Evolutionary conservation across 2,113 vertebrate genomes (phyloP), one percentile per base, ranked within the genome.

Genomic region (Corapipo altera): DNA sequence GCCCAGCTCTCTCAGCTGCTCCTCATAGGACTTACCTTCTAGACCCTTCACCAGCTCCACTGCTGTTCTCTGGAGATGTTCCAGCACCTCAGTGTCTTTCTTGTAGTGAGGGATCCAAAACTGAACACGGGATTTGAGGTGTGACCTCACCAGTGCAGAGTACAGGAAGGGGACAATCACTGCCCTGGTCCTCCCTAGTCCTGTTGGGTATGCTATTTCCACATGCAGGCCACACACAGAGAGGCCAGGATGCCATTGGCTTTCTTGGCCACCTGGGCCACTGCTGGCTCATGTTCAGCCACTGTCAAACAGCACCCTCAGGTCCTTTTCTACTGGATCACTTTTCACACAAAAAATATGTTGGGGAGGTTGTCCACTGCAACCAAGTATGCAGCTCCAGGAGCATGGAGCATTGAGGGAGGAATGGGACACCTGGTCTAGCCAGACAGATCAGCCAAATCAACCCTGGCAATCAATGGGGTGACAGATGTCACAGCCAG

Each of bases 251-350:
- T 26, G 20, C 17, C 23, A 12, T 2, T 61, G n/a, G 5, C 39
- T 11, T 61, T n/a, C 46, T 44, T 46, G n/a, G 19, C 46, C 14
- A 62, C 21, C 39, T 23, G 59, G 51, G 22, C 35, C 59, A 58
- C 3, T 30, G 0, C 30, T 48, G 55, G 30, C 48, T 62, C 24
- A 15, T 19, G 26, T 12, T 27, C 9, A 48, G 20, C 24, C 1
- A 2, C 28, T 61, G 28, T 21, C 0, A 0, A 74, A 30, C 21
- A 69, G 24, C 39, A 69, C 3, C 10, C 55, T 8, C 21, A 19
- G 41, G 21, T 22, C 8, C 41, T 46, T 62, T 35, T 70, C 21
- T 0, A 1, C 26, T 48, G n/a, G 14, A 18, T 41, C 30, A 69
- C 11, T 70, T 35, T 62, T 41, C 21, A 76, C 48, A 4, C 17